phyloP scores from a whole-genome alignment of 2,113 vertebrate species.

The Romanogobio albipinnatus region DNA sequence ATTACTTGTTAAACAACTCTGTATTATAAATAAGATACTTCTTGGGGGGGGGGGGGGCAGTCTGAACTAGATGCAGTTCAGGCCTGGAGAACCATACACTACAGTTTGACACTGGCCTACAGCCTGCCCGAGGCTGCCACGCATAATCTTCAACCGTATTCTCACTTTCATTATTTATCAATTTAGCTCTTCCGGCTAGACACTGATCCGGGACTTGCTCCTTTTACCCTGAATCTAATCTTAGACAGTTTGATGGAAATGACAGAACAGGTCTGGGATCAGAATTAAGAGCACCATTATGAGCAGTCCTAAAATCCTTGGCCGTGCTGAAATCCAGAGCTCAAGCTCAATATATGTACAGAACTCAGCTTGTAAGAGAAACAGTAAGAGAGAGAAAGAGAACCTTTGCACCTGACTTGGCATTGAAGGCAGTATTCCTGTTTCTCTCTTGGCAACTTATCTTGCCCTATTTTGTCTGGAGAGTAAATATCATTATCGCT shows the following conservation, averaged over 20 bases:
- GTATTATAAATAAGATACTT: conserved; percentile 46
- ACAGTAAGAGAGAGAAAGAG: not conserved
- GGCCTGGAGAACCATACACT: conserved; percentile 43
- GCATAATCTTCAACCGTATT: conserved; percentile 43
- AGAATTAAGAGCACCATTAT: not conserved
- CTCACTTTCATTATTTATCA: conserved; percentile 50
- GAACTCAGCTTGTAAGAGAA: not conserved
- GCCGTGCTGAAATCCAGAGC: not conserved
- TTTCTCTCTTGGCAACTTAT: conserved; percentile 15
- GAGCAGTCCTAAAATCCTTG: not conserved
- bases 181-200: conserved; percentile 5
- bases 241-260: not conserved
- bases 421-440: not conserved
- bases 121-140: conserved; percentile 50
- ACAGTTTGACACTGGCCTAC: conserved; percentile 58
- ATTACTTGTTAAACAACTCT: conserved; percentile 47
- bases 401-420: not conserved
- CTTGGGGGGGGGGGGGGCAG: not conserved
- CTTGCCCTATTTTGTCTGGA: not conserved
- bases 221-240: not conserved
- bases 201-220: conserved; percentile 32
- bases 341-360: not conserved
- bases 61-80: conserved; percentile 20
- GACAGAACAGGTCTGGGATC: conserved; percentile 12
- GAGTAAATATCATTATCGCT: conserved; percentile 28